Evolutionary conservation across 2,888 invertebrate genomes (phyloP).

Genomic region (Agonopterix arenella): DNA sequence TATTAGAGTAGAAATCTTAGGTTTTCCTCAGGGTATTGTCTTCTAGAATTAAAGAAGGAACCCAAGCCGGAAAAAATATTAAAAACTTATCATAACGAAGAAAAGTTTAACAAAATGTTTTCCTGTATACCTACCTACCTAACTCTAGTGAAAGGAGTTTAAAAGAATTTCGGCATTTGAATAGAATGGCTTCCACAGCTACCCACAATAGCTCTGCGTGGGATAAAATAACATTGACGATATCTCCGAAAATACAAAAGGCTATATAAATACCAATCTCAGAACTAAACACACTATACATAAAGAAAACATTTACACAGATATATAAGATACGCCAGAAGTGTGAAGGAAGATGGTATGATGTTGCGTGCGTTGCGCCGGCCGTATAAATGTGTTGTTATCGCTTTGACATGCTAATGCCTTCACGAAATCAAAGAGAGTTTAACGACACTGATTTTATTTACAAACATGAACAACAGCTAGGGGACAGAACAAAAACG

Average conservation of each 20-base stretch:
- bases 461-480: constrained; percentile 6
- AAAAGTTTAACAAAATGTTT: too few species aligned
- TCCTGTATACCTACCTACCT: too few species aligned
- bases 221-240: constrained; percentile 6
- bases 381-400: constrained; percentile 10
- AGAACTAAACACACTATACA: background rate
- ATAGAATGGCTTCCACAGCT: constrained; percentile 1
- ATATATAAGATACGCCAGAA: background rate
- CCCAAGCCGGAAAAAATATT: too few species aligned
- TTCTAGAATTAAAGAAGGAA: too few species aligned
- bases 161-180: too few species aligned
- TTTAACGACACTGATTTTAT: constrained; percentile 8
- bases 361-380: constrained; percentile 5
- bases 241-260: constrained; percentile 1
- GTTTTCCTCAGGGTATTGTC: too few species aligned
- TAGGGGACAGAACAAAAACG: background rate
- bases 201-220: constrained; percentile 8
- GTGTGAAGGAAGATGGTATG: background rate
- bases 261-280: background rate
- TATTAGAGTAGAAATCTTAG: too few species aligned
- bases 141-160: too few species aligned
- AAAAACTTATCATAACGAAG: too few species aligned
- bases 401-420: constrained; percentile 17
- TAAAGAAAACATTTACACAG: background rate
- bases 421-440: constrained; percentile 10